Evolutionary conservation across 2,888 invertebrate species (phyloP).

Genomic region (Zygogramma bicolorata): DNA sequence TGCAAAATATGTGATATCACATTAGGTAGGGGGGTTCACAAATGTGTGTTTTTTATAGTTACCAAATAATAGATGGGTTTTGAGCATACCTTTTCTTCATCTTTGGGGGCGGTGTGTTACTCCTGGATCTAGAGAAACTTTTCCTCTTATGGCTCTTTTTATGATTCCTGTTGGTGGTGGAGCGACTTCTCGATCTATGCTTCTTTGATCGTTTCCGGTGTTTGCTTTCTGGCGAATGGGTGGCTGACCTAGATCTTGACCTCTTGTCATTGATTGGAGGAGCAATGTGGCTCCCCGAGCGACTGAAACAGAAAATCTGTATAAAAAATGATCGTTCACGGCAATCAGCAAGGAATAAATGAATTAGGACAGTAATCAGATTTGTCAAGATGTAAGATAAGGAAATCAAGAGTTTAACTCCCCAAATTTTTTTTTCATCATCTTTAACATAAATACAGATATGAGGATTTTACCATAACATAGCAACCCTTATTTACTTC

Average conservation of each 20-base stretch:
- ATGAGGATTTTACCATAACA: no score
- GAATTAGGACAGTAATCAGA: no score
- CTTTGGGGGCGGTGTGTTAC: constrained; percentile 62
- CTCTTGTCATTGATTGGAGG: constrained; percentile 61
- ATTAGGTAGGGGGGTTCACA: no score
- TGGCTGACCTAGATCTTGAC: constrained; percentile 62
- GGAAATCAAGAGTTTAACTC: no score
- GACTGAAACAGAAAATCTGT: constrained; percentile 51
- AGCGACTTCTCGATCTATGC: constrained; percentile 61
- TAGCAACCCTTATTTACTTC: no score
- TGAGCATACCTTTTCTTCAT: constrained; percentile 54
- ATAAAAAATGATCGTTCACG: neutral
- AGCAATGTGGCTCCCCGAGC: constrained; percentile 65
- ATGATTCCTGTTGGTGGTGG: constrained; percentile 54
- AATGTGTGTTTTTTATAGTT: no score
- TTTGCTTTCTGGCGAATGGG: constrained; percentile 61
- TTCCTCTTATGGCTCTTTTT: constrained; percentile 64
- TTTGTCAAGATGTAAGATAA: no score
- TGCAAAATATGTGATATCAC: no score
- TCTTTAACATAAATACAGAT: no score
- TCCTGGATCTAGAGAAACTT: constrained; percentile 64
- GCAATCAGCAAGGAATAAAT: no score
- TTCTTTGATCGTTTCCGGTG: constrained; percentile 63
- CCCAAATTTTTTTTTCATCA: no score
- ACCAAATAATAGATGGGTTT: neutral